Base-by-base conservation (phyloP, 2,888 invertebrate species). In the Pasiphila rectangulata region DNA sequence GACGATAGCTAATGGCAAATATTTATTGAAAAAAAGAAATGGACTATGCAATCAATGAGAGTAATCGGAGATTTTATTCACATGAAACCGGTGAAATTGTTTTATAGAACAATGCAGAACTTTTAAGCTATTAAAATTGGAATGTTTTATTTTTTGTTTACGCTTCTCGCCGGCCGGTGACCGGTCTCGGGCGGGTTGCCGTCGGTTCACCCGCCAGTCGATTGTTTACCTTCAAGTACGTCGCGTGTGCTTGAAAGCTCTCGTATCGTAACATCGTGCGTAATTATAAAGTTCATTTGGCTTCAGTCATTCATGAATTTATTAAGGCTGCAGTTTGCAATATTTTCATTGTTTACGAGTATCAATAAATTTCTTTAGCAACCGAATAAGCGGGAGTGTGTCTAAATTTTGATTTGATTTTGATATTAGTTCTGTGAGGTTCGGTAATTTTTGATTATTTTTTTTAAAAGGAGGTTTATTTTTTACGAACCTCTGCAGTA, bases 151-250 rank as follows among this genome's bases (percentile, higher is more conserved):
- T 42, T 44, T 59, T 56, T 46, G 47, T 47, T 47, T 51, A 46
- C 49, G 35, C 45, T 35, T 6, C 15, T 42, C 49, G 27, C 57
- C 55, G 60, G 64, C 61, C 56, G 60, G 57, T 60, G 65, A 66
- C 70, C 70, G 69, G 60, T 54, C 58, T 42, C 51, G 40, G 27
- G 37, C 50, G 38, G 48, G 21, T 25, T 17, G 45, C 50, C 36
- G 52, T 43, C 45, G 45, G 48, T 30, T 29, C 36, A 45, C 36
- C 27, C 46, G 49, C 54, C 61, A 58, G 65, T 70, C 60, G 66
- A 56, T 64, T 59, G 51, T 52, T 47, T 53, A 59, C 61, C 48
- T 50, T 46, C 37, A 46, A 24, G 30, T 13, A 23, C 10, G 38
- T 40, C 20, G 62, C 43, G 44, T 46, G 46, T 44, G 46, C 45